These are phyloP conservation scores for Zootoca vivipara DNA, from an alignment of 2,113 vertebrate genomes.

Conservation along the genomic window DNA sequence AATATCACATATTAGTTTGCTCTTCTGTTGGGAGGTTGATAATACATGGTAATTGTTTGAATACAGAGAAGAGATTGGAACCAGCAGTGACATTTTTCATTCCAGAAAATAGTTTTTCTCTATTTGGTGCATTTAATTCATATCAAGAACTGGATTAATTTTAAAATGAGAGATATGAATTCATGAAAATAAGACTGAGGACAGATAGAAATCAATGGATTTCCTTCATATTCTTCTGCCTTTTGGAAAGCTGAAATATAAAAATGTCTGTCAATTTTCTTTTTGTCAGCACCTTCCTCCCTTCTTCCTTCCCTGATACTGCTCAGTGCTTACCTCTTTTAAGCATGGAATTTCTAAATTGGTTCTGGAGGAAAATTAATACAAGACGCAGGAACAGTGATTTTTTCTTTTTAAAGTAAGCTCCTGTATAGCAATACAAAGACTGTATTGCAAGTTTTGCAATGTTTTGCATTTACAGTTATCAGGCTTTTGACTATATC, in stretches of 20 bases:
- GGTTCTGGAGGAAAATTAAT: rapidly evolving
- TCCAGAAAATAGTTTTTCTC: constrained; percentile 35
- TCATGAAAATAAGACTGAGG: constrained; percentile 9
- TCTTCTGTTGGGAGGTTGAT: neutral
- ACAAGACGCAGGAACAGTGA: neutral
- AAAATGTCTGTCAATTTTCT: constrained; percentile 17
- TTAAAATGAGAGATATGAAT: constrained; percentile 26
- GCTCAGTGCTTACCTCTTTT: neutral
- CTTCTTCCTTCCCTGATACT: neutral
- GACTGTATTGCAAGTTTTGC: neutral
- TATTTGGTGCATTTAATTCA: constrained; percentile 33
- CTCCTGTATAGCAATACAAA: neutral
- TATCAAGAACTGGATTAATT: constrained; percentile 47
- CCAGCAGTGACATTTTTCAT: constrained; percentile 42
- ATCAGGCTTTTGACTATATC: neutral
- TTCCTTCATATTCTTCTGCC: constrained; percentile 25
- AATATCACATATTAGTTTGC: constrained; percentile 22
- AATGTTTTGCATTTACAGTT: neutral
- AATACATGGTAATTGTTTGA: constrained; percentile 19
- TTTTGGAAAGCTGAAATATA: neutral
- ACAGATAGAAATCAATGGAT: constrained; percentile 31
- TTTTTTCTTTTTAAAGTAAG: neutral
- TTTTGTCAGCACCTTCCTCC: neutral
- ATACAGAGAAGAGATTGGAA: constrained; percentile 41
- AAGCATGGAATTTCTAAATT: constrained; percentile 23